Percentiles rank a stretch among this genome's conserved stretches.
phyloP scores from a whole-genome alignment of 92 coral and sea anemone species.

The Plumapathes pennacea region DNA sequence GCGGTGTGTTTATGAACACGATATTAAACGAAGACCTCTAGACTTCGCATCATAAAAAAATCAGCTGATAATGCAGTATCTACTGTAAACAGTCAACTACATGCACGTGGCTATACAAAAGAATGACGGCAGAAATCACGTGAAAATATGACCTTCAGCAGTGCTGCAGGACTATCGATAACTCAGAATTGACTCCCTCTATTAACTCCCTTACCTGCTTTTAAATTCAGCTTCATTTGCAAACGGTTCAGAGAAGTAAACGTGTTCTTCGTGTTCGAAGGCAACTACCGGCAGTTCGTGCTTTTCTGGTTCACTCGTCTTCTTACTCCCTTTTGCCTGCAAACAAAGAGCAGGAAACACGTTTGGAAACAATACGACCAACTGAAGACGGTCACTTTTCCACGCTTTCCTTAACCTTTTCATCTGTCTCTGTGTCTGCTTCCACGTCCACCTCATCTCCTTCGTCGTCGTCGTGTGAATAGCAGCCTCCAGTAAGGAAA shows the following conservation, averaged over 20 bases:
- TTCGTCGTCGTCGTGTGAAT: slow-evolving; percentile 35
- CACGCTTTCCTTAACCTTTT: slow-evolving; percentile 65
- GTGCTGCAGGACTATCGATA: background rate
- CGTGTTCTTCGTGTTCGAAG: slow-evolving; percentile 68
- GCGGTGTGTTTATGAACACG: no score
- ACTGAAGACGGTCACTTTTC: background rate
- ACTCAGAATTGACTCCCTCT: background rate
- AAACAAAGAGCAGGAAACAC: background rate
- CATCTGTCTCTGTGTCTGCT: slow-evolving; percentile 62
- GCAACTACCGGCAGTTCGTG: slow-evolving; percentile 69
- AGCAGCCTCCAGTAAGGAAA: slow-evolving; percentile 16
- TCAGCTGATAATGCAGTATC: no score
- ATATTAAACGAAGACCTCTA: no score
- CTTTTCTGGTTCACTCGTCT: slow-evolving; percentile 61
- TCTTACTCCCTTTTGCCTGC: slow-evolving; percentile 70
- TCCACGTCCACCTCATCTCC: slow-evolving; percentile 66
- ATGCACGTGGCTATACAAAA: no score
- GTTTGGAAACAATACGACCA: background rate
- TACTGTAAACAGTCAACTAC: no score
- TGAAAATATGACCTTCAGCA: background rate
- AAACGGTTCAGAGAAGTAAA: slow-evolving; percentile 75
- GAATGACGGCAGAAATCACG: no score
- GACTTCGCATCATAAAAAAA: no score
- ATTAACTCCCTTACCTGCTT: slow-evolving; percentile 41
- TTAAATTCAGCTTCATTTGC: slow-evolving; percentile 57